phyloP scores from a whole-genome alignment of 2,888 invertebrate species.

The Tolmerus cingulatus region DNA sequence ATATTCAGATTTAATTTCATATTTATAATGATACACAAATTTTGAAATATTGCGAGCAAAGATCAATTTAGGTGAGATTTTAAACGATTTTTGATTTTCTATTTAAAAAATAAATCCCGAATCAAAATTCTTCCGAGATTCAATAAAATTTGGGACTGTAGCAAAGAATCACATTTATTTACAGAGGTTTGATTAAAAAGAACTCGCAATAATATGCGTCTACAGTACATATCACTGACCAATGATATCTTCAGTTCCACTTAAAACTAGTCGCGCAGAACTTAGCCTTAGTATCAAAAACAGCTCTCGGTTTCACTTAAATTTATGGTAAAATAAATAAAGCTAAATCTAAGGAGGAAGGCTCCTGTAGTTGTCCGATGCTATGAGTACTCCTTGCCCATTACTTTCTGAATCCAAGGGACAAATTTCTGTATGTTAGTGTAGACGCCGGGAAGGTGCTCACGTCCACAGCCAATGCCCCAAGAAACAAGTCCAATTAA shows the following conservation, averaged over 20 bases:
- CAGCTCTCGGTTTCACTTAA: conserved; percentile 4
- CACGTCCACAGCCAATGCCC: conserved; percentile 91
- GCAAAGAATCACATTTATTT: conserved; percentile 25
- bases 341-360: neutral
- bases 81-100: neutral
- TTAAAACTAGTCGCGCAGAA: neutral
- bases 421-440: conserved; percentile 93
- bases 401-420: conserved; percentile 88
- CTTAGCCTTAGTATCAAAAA: conserved; percentile 21
- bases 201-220: conserved; percentile 49
- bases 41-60: too few relatives aligned
- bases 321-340: conserved; percentile 33
- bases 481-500: conserved; percentile 87
- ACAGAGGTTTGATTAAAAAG: conserved; percentile 12
- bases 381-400: conserved; percentile 65
- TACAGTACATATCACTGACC: conserved; percentile 45
- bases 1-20: too few relatives aligned
- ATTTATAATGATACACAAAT: too few relatives aligned
- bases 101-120: neutral
- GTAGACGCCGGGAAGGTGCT: conserved; percentile 89
- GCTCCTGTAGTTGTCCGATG: neutral
- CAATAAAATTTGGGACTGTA: neutral
- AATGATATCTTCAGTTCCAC: conserved; percentile 44
- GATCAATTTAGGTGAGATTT: too few relatives aligned
- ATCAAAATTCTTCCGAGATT: neutral